Evolutionary conservation across 2,113 vertebrate species (phyloP).

Genomic region (Hemicordylus capensis): DNA sequence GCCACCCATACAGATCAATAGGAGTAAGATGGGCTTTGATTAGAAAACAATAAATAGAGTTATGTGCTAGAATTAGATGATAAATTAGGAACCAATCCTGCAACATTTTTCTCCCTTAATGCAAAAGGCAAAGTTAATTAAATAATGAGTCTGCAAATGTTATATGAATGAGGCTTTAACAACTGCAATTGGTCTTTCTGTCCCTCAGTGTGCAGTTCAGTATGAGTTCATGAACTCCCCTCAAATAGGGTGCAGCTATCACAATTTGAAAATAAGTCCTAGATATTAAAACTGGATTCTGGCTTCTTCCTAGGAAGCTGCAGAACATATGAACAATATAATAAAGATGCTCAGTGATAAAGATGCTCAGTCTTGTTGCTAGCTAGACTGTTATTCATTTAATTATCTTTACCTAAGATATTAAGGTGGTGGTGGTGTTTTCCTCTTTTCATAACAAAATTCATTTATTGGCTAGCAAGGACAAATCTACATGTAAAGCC

Average conservation of each 20-base stretch:
- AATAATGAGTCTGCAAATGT: neutral
- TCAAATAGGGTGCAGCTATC: neutral
- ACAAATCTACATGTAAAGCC: neutral
- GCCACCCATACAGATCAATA: neutral
- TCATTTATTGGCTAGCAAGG: slow-evolving; percentile 4
- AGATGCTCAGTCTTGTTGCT: neutral
- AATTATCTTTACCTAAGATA: neutral
- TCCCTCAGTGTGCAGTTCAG: neutral
- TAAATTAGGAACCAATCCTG: neutral
- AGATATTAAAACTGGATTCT: neutral
- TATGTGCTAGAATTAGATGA: neutral
- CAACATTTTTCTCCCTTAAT: neutral
- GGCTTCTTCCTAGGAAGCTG: neutral
- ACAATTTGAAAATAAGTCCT: neutral
- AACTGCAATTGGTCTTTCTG: neutral
- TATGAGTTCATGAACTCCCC: neutral
- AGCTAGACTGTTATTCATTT: neutral
- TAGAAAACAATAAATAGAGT: neutral
- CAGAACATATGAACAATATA: neutral
- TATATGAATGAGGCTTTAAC: neutral
- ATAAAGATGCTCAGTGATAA: neutral
- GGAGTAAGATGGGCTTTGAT: neutral
- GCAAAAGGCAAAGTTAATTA: neutral
- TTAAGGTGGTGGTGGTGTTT: neutral
- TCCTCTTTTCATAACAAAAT: neutral